Percentiles rank a stretch among this genome's conserved stretches.
These are phyloP conservation scores for Cisticola juncidis DNA, from an alignment of 2,113 vertebrate species.

Conservation along the genomic window DNA sequence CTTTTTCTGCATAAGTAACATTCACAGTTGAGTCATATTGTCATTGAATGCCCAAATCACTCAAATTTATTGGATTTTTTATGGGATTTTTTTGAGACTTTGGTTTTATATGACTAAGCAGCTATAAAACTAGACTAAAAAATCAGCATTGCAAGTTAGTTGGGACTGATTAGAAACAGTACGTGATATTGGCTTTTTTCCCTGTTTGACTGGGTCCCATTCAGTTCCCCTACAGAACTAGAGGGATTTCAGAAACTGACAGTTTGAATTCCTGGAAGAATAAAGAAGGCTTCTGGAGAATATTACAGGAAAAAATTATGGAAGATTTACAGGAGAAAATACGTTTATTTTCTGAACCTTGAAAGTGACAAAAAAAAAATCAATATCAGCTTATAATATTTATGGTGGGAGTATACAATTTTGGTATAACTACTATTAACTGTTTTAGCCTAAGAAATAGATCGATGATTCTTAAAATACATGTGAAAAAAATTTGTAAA, in stretches of 20 bases:
- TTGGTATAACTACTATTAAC: neutral
- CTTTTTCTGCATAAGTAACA: neutral
- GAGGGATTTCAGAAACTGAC: neutral
- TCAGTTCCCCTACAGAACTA: neutral
- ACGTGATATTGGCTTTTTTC: neutral
- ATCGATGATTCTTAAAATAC: neutral
- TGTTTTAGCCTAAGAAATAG: neutral
- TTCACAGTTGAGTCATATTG: neutral
- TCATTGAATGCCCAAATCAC: neutral
- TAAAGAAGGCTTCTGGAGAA: neutral
- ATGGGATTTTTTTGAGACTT: neutral
- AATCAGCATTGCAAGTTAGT: neutral
- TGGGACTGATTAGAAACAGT: neutral
- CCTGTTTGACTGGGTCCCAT: neutral
- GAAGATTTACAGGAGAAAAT: neutral
- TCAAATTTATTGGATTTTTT: neutral
- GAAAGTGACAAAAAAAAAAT: neutral
- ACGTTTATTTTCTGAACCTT: neutral
- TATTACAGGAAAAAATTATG: neutral
- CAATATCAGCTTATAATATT: neutral
- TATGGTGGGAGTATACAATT: neutral
- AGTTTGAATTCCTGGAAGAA: neutral
- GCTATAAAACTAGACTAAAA: conserved; percentile 11
- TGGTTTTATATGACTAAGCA: neutral
- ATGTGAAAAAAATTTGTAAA: neutral